Percentiles rank a stretch among this genome's conserved stretches.
Evolutionary conservation across 2,113 vertebrate species (phyloP).

Genomic region (Eptesicus fuscus): DNA sequence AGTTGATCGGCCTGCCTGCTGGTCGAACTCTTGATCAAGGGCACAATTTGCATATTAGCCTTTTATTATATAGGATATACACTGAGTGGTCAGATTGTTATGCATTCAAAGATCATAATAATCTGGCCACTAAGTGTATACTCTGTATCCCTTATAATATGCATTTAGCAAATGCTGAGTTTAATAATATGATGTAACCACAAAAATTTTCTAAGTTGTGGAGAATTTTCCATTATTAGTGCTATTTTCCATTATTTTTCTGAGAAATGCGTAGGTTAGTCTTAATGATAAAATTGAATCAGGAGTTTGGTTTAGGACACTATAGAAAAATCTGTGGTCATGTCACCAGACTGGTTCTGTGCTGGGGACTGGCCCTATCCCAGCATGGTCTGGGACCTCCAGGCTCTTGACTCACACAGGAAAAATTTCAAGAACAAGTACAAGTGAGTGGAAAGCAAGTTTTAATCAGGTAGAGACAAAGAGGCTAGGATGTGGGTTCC

Average conservation of each 20-base stretch:
- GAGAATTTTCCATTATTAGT: not conserved
- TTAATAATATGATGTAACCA: not conserved
- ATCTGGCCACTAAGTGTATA: too few species aligned
- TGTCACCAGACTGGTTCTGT: not conserved
- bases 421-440: not conserved
- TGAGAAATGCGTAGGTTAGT: not conserved
- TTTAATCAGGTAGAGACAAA: not conserved
- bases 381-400: not conserved
- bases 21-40: too few species aligned
- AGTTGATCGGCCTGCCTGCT: too few species aligned
- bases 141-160: not conserved
- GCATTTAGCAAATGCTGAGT: not conserved
- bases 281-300: not conserved
- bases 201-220: not conserved
- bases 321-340: not conserved
- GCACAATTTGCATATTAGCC: too few species aligned
- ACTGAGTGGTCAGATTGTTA: too few species aligned
- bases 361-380: too few species aligned
- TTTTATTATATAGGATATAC: too few species aligned
- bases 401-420: not conserved
- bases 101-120: too few species aligned
- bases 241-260: not conserved
- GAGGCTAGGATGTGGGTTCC: not conserved
- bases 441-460: not conserved
- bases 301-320: not conserved